Evolutionary conservation across 1,140 invertebrate species (phyloP).

Genomic region (Saccostrea echinata): DNA sequence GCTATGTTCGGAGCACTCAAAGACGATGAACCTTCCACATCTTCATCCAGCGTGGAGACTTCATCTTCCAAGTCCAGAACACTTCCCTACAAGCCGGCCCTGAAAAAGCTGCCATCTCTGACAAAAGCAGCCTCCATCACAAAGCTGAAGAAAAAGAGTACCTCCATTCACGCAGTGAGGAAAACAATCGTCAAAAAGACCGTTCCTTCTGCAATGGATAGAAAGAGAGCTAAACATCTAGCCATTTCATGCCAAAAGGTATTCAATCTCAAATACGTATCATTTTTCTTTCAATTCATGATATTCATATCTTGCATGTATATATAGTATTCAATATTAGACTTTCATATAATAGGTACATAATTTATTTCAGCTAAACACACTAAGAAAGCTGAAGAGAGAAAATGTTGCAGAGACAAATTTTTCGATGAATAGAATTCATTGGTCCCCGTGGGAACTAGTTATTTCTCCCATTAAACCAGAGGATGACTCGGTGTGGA

Average conservation of each 20-base stretch:
- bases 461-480: too few species aligned
- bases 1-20: slow-evolving; percentile 58
- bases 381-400: slow-evolving; percentile 45
- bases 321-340: neutral
- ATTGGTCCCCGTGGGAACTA: too few species aligned
- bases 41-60: slow-evolving; percentile 19
- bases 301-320: neutral
- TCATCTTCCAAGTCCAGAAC: neutral
- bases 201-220: neutral
- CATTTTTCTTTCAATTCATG: neutral
- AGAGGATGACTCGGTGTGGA: too few species aligned
- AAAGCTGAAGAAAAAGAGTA: slow-evolving; percentile 34
- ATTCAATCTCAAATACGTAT: neutral
- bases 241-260: slow-evolving; percentile 14
- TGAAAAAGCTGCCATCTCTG: slow-evolving; percentile 42
- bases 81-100: neutral
- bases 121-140: slow-evolving; percentile 50
- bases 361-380: slow-evolving; percentile 26
- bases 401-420: slow-evolving; percentile 59
- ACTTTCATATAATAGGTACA: neutral
- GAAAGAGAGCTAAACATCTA: slow-evolving; percentile 14
- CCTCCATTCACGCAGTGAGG: neutral
- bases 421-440: slow-evolving; percentile 55
- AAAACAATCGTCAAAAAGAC: slow-evolving; percentile 17
- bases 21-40: slow-evolving; percentile 39